Base-by-base conservation (phyloP, 2,797 vertebrate species). In the Bufotes viridis region DNA sequence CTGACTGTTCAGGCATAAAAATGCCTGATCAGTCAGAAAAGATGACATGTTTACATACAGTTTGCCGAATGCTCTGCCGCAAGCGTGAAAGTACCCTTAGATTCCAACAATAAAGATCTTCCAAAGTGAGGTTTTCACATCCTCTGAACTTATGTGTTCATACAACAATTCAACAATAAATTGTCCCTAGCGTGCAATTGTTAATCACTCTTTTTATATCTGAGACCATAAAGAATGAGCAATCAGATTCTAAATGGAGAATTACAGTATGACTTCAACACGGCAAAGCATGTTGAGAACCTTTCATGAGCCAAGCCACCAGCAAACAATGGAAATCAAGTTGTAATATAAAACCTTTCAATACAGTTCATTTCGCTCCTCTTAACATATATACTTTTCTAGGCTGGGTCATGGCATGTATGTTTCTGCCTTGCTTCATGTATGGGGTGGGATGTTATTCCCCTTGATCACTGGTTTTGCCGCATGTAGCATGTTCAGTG, bases 171-270 rank as follows among this genome's bases (percentile, higher is more conserved):
- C 72, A 53, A 42, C 49, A n/a, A 34, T 51, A 67, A 81, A 80
- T 24, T 51, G 20, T 81, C 80, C 61, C 80, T 26, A 67, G 61
- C 67, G 61, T 65, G 61, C 20, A 81, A 81, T 67, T 65, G 60
- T 65, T 53, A 61, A 60, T 67, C 80, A 67, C 49, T 67, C 60
- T 8, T 81, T 63, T 81, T 63, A 67, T 67, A 81, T 49, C 60
- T 24, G 61, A 65, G 42, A 22, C n/a, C 42, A 81, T 81, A 81
- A 29, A 81, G 60, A 81, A 81, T 81, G 80, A 81, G 80, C 60
- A 65, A 81, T 81, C 60, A 51, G 22, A 67, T 24, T 65, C 22
- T 67, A n/a, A 53, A 81, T 81, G 22, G 80, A 17, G 61, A 65
- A 81, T 81, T 67, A 81, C 80, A 65, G 12, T 24, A 65, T 81